Percentiles rank a stretch among this genome's conserved stretches.
These are phyloP conservation scores for Megamerina dolium DNA, from an alignment of 2,888 invertebrate species.

Conservation along the genomic window DNA sequence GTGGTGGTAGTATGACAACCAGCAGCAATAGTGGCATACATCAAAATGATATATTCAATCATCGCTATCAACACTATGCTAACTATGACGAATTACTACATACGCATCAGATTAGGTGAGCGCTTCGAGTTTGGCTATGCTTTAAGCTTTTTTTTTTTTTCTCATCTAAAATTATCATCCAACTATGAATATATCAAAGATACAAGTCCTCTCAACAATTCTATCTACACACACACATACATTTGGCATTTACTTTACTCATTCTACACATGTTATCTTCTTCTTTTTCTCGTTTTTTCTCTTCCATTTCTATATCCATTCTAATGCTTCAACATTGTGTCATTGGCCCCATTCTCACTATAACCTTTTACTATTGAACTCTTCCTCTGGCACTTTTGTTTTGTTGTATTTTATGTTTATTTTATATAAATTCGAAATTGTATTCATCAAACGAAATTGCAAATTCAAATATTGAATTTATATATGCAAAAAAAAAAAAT, in stretches of 20 bases:
- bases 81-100: constrained; percentile 82
- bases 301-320: no score
- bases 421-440: constrained; percentile 3
- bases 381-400: constrained; percentile 9
- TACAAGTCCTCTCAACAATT: background rate
- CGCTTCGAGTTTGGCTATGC: constrained; percentile 12
- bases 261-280: no score
- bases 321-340: no score
- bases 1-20: constrained; percentile 1
- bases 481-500: constrained; percentile 2
- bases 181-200: no score
- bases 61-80: constrained; percentile 63
- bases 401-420: constrained; percentile 6
- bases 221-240: background rate
- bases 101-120: constrained; percentile 76
- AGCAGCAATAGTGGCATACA: constrained; percentile 37
- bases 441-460: background rate
- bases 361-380: no score
- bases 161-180: no score
- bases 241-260: no score
- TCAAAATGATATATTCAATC: constrained; percentile 49
- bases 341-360: no score
- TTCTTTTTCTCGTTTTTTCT: no score
- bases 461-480: constrained; percentile 1
- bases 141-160: constrained; percentile 8